A percentile compares a stretch with the other conserved stretches of the same genome.
These are phyloP conservation scores for Platorchestia sp. DNA, from an alignment of 1,140 invertebrate species.

Conservation along the genomic window DNA sequence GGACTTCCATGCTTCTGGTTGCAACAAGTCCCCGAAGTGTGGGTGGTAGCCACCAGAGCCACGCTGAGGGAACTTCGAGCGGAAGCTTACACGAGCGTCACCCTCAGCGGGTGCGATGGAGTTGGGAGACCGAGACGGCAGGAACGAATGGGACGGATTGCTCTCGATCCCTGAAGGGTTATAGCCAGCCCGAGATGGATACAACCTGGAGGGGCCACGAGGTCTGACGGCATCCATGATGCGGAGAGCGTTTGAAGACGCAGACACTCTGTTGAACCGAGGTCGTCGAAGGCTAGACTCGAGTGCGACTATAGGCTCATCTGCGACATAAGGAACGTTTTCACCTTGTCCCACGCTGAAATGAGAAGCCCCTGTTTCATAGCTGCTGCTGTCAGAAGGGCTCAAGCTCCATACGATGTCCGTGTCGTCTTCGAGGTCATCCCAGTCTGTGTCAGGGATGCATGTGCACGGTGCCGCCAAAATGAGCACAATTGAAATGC, in stretches of 20 bases:
- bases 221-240: neutral
- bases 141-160: neutral
- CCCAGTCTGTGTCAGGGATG: neutral
- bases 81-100: neutral
- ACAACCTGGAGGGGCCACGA: no score
- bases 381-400: neutral
- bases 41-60: conserved; percentile 19
- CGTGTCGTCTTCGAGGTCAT: neutral
- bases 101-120: neutral
- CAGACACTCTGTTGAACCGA: neutral
- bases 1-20: neutral
- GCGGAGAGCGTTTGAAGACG: neutral
- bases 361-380: neutral
- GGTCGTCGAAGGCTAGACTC: neutral
- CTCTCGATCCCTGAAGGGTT: neutral
- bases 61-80: conserved; percentile 7
- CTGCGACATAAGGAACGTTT: neutral
- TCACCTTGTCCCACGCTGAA: no score
- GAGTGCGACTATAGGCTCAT: neutral
- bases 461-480: neutral
- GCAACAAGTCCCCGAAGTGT: neutral
- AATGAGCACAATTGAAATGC: neutral
- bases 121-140: neutral
- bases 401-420: neutral
- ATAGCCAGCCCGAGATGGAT: neutral